Evolutionary conservation across 2,888 invertebrate species (phyloP), one percentile per base, ranked within the genome.

Genomic region (Drosophila rellima): DNA sequence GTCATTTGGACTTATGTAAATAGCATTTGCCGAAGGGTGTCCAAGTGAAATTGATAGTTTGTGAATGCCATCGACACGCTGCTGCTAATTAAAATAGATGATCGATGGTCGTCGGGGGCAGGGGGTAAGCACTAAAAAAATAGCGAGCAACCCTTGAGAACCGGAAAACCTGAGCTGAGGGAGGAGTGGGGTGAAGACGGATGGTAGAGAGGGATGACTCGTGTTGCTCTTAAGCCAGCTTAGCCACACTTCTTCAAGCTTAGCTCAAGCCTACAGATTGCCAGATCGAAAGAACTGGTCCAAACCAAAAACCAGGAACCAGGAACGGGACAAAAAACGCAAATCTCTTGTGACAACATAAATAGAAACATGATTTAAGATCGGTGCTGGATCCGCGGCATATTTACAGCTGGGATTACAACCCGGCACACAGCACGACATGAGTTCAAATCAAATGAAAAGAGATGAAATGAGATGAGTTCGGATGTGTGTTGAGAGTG

Each of bases 351-450:
- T 86, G 90, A 88, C 91, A 91, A 91, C 88, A 91, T 91, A 91
- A 91, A 91, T 90, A 91, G 88, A 83, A 90, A 88, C 91, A 90
- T 90, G 90, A 91, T 91, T 91, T 90, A 91, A 83, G 87, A 90
- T 88, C 86, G 81, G 69, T 70, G 80, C 84, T 80, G 89, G 91
- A 91, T 91, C 90, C 91, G 81, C 81, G 84, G 71, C 78, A 82
- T 75, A 91, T 91, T 90, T 91, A 91, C 91, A 91, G 85, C 84
- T 80, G 79, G 91, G 91, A 91, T 91, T 91, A 91, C 91, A 91
- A 70, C 42, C 45, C 48, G 48, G 56, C 47, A 68, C 67, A 66
- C 62, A 62, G 73, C 76, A 26, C 57, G 79, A 64, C 60, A 74
- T 50, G 56, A 64, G 59, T 50, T 51, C 42, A 37, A 35, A 33